Percentiles rank a stretch among this genome's conserved stretches.
These are phyloP conservation scores for Montipora sp. DNA, from an alignment of 64 coral and sea anemone species.

Conservation along the genomic window DNA sequence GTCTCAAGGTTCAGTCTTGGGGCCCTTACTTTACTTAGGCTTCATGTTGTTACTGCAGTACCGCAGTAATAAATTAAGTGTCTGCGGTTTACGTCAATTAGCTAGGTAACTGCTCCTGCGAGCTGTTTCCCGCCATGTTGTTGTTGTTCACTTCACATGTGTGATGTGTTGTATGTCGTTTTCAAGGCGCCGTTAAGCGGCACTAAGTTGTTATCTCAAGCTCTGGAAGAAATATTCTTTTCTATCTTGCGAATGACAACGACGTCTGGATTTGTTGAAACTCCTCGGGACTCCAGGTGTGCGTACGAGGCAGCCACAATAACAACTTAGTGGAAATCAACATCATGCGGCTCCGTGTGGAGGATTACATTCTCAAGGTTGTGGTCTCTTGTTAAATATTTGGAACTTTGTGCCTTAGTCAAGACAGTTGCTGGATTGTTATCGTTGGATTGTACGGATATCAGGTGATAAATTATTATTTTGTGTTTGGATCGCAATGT, in stretches of 20 bases:
- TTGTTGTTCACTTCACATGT: not conserved
- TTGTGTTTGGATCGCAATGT: not conserved
- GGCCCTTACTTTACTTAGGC: too few relatives aligned
- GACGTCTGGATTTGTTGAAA: too few relatives aligned
- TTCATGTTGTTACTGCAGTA: too few relatives aligned
- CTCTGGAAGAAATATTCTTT: too few relatives aligned
- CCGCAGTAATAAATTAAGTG: not conserved
- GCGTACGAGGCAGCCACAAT: constrained; percentile 4
- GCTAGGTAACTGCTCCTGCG: not conserved
- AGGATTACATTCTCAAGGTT: too few relatives aligned
- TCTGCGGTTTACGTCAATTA: not conserved
- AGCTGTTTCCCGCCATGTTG: not conserved
- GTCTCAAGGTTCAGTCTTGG: too few relatives aligned
- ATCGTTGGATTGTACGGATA: not conserved
- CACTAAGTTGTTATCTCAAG: not conserved
- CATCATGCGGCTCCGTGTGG: not conserved
- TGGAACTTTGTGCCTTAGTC: too few relatives aligned
- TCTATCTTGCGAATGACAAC: too few relatives aligned
- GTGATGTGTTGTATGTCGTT: not conserved
- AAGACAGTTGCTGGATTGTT: not conserved
- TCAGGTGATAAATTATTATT: not conserved
- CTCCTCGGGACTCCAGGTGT: not conserved
- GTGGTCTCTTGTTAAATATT: too few relatives aligned
- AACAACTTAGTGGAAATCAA: not conserved
- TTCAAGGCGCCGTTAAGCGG: not conserved